Evolutionary conservation across 2,888 invertebrate species (phyloP).

Genomic region (Phortica okadai): DNA sequence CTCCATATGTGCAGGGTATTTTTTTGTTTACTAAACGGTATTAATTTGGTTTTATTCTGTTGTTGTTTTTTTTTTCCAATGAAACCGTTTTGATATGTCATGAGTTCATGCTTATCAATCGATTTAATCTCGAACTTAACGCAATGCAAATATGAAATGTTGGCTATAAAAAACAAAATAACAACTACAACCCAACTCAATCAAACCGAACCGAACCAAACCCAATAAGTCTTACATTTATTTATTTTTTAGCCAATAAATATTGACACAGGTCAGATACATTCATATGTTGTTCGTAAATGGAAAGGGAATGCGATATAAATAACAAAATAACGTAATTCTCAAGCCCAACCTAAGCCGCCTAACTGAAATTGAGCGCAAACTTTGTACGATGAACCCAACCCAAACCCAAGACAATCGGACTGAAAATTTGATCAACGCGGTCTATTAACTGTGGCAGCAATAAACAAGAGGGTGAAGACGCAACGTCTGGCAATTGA

Average conservation of each 20-base stretch:
- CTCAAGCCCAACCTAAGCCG: conserved; percentile 48
- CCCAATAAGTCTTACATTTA: conserved; percentile 26
- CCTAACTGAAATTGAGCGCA: conserved; percentile 11
- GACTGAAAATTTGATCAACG: no score
- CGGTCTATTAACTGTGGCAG: no score
- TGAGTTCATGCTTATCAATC: conserved; percentile 52
- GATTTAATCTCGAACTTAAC: conserved; percentile 64
- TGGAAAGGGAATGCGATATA: no score
- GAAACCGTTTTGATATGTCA: background rate
- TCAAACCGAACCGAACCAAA: background rate
- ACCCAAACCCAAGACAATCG: conserved; percentile 42
- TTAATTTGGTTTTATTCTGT: background rate
- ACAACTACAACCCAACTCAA: conserved; percentile 5
- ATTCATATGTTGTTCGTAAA: background rate
- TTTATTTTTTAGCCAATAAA: conserved; percentile 60
- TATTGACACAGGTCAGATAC: conserved; percentile 65
- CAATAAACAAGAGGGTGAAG: no score
- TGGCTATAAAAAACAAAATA: conserved; percentile 51
- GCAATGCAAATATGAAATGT: conserved; percentile 47
- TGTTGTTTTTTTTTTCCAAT: no score
- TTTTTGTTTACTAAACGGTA: background rate
- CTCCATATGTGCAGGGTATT: background rate
- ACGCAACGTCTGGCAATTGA: no score
- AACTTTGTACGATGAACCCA: background rate
- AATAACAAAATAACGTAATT: background rate